These are phyloP conservation scores for Melinaea menophilus DNA, from an alignment of 2,888 invertebrate genomes.

Conservation along the genomic window DNA sequence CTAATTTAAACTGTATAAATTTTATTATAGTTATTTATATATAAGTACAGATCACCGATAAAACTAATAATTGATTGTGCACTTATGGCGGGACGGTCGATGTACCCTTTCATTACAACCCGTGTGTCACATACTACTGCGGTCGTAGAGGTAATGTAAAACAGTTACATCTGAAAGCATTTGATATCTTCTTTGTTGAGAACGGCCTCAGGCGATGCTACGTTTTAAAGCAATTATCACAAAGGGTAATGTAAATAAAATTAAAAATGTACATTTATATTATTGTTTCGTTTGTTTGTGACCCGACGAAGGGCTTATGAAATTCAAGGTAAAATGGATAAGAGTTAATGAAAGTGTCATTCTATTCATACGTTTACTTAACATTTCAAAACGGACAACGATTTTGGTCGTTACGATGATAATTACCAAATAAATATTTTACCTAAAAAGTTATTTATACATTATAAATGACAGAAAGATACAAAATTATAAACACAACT, in stretches of 20 bases:
- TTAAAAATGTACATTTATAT: too few relatives aligned
- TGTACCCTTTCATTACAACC: conserved; percentile 31
- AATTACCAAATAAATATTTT: too few relatives aligned
- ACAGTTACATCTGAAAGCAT: conserved; percentile 24
- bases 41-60: background rate
- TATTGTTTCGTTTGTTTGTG: conserved; percentile 50
- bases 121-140: conserved; percentile 20
- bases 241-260: background rate
- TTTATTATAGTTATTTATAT: background rate
- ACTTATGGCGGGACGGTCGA: conserved; percentile 51
- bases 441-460: too few relatives aligned
- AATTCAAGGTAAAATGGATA: conserved; percentile 44
- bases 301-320: conserved; percentile 65
- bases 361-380: conserved; percentile 19
- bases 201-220: conserved; percentile 20
- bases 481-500: too few relatives aligned
- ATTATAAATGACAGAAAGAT: too few relatives aligned
- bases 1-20: too few relatives aligned
- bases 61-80: conserved; percentile 51
- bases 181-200: conserved; percentile 27
- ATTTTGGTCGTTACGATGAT: background rate
- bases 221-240: conserved; percentile 18
- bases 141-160: conserved; percentile 22
- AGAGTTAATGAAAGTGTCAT: conserved; percentile 20
- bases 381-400: conserved; percentile 22